These are phyloP conservation scores for Halocaridina rubra DNA, from an alignment of 2,888 invertebrate genomes.

Conservation along the genomic window DNA sequence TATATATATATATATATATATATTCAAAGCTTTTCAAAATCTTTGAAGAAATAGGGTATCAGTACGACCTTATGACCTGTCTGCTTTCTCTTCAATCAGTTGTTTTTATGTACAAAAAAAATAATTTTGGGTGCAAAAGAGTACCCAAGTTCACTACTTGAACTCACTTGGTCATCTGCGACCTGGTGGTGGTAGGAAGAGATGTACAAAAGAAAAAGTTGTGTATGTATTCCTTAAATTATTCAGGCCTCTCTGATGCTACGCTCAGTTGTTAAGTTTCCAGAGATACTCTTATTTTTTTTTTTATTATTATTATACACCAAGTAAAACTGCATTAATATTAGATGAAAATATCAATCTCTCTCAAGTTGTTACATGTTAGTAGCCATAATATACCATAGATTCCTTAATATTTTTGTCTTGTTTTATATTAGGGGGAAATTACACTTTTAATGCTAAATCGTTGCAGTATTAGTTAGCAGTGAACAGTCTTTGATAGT, in stretches of 20 bases:
- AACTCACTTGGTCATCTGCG: neutral
- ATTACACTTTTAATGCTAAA: neutral
- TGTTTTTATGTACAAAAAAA: neutral
- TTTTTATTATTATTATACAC: too few species aligned
- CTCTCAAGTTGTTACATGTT: too few species aligned
- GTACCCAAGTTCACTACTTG: neutral
- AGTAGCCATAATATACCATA: neutral
- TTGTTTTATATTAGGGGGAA: neutral
- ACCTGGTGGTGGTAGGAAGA: neutral
- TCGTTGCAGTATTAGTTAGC: too few species aligned
- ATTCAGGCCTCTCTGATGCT: too few species aligned
- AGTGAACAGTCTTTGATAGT: too few species aligned
- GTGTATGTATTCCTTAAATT: neutral
- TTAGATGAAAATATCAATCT: too few species aligned
- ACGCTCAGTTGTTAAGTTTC: too few species aligned
- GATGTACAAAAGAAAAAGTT: neutral
- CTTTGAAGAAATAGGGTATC: neutral
- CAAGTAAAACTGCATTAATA: too few species aligned
- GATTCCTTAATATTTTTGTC: neutral
- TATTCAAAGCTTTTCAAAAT: neutral
- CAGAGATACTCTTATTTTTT: too few species aligned
- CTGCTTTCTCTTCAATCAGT: neutral
- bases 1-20: slow-evolving; percentile 12
- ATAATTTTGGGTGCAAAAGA: neutral
- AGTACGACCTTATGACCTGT: too few species aligned